A percentile compares a stretch with the other conserved stretches of the same genome.
phyloP scores from a whole-genome alignment of 2,888 invertebrate genomes.

The Pheosia gnoma region DNA sequence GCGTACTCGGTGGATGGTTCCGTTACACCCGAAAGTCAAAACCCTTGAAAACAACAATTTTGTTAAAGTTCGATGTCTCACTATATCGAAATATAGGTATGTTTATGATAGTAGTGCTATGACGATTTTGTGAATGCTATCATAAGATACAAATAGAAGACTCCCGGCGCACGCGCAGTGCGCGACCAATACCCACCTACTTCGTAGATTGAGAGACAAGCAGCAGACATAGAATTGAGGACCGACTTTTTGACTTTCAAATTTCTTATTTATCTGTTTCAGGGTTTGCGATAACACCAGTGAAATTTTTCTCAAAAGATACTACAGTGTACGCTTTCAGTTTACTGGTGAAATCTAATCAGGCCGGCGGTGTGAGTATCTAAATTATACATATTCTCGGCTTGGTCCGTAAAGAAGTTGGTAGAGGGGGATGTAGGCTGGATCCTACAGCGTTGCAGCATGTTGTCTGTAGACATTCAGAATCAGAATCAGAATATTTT shows the following conservation, averaged over 20 bases:
- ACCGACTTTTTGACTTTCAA: neutral
- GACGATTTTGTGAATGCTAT: too few relatives aligned
- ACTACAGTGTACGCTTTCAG: constrained; percentile 46
- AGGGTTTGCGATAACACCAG: constrained; percentile 41
- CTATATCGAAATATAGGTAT: constrained; percentile 16
- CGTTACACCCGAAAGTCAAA: constrained; percentile 17
- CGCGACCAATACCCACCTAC: too few relatives aligned
- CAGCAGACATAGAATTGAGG: too few relatives aligned
- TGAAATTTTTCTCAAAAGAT: constrained; percentile 40
- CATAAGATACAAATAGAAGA: too few relatives aligned
- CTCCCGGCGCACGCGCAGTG: too few relatives aligned
- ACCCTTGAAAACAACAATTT: constrained; percentile 8
- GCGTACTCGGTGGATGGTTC: constrained; percentile 25
- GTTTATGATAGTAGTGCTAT: neutral
- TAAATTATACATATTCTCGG: neutral
- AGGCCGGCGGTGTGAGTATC: constrained; percentile 43
- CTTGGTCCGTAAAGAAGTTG: too few relatives aligned
- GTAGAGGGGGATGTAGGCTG: too few relatives aligned
- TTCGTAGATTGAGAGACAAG: too few relatives aligned
- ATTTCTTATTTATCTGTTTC: constrained; percentile 13
- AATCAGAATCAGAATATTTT: too few relatives aligned
- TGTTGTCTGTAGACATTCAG: too few relatives aligned
- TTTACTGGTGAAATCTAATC: constrained; percentile 12
- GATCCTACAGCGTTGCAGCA: too few relatives aligned
- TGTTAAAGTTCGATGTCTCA: neutral